Evolutionary conservation across 2,888 invertebrate genomes (phyloP).

Genomic region (Serrognathus titanus): DNA sequence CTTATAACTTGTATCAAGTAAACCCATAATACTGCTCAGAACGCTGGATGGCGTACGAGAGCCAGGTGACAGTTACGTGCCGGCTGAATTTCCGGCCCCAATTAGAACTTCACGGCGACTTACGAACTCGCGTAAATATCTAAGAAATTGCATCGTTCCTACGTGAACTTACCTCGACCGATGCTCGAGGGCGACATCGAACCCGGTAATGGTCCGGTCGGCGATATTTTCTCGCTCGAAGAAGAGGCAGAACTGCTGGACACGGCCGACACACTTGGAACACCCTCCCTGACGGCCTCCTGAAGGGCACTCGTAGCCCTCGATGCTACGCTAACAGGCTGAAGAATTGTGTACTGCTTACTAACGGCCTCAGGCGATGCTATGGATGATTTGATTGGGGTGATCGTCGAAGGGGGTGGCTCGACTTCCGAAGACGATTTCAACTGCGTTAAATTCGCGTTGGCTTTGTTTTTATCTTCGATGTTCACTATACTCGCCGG

Average conservation of each 20-base stretch:
- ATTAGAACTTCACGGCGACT: conserved; percentile 34
- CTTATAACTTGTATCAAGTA: conserved; percentile 48
- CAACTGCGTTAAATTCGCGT: conserved; percentile 49
- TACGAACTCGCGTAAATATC: conserved; percentile 10
- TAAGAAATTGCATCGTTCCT: not conserved
- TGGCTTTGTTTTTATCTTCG: conserved; percentile 49
- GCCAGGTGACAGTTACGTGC: conserved; percentile 46
- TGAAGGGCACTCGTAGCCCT: conserved; percentile 79
- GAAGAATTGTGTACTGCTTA: conserved; percentile 84
- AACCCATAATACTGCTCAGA: conserved; percentile 40
- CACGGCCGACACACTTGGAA: conserved; percentile 58
- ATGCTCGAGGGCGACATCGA: conserved; percentile 73
- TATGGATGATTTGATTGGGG: conserved; percentile 28
- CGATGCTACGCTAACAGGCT: conserved; percentile 78
- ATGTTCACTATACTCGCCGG: conserved; percentile 49
- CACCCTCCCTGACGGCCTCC: conserved; percentile 65
- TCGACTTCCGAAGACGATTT: conserved; percentile 32
- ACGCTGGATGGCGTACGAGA: conserved; percentile 38
- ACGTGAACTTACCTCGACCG: conserved; percentile 63
- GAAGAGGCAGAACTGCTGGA: conserved; percentile 42
- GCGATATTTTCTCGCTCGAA: conserved; percentile 33
- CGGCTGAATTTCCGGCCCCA: conserved; percentile 32
- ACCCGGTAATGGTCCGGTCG: conserved; percentile 40
- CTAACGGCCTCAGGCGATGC: conserved; percentile 52
- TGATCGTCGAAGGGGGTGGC: conserved; percentile 7